These are phyloP conservation scores for Cairina moschata DNA, from an alignment of 2,113 vertebrate species.

Conservation along the genomic window DNA sequence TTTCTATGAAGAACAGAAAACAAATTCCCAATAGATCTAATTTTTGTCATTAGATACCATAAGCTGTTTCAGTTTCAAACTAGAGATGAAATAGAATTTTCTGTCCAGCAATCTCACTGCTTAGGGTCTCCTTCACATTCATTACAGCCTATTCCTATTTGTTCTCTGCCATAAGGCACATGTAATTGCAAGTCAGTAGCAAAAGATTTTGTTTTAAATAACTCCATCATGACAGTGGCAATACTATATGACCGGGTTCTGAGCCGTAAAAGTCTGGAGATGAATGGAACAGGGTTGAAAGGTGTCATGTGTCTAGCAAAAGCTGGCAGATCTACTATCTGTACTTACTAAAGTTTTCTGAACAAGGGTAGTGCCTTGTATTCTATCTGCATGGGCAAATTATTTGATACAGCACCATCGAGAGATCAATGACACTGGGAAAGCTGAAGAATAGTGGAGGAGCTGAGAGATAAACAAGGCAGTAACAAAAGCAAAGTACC, in stretches of 20 bases:
- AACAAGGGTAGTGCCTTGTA: background rate
- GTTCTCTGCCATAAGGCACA: constrained; percentile 1
- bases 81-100: background rate
- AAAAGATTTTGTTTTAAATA: background rate
- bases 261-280: background rate
- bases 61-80: background rate
- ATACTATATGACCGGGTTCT: background rate
- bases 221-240: background rate
- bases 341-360: background rate
- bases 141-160: background rate
- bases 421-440: background rate
- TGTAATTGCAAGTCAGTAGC: background rate
- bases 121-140: background rate
- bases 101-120: background rate
- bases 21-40: background rate
- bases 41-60: background rate
- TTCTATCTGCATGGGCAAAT: background rate
- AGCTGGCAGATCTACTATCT: accelerated
- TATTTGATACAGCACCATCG: background rate
- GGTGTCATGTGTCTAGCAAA: background rate
- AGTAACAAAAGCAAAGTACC: background rate
- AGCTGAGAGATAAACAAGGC: background rate
- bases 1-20: background rate
- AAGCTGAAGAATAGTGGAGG: background rate
- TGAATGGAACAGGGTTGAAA: background rate